Conservation (phyloP, 2,113 vertebrate species). For the Agapornis roseicollis region DNA sequence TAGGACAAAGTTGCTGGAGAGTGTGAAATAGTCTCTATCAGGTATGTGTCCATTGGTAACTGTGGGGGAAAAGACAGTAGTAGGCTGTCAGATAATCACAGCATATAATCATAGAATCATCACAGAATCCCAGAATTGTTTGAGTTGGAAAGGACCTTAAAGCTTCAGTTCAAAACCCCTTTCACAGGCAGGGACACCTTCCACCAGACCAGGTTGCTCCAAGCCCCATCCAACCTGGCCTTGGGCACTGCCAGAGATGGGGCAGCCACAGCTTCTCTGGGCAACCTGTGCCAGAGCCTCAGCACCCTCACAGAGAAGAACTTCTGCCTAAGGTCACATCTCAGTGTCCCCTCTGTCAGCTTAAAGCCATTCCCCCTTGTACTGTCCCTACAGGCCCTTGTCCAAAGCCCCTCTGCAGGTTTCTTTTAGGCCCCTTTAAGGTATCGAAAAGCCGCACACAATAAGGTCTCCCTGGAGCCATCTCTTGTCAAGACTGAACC, state of each 20-base stretch:
- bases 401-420: neutral
- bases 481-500: neutral
- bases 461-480: neutral
- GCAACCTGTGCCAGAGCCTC: too few species aligned
- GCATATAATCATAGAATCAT: neutral
- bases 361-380: too few species aligned
- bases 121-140: neutral
- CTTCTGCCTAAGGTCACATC: too few species aligned
- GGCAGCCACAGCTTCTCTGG: too few species aligned
- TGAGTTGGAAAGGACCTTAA: neutral
- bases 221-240: too few species aligned
- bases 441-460: neutral
- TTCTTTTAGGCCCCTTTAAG: neutral
- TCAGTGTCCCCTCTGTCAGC: too few species aligned
- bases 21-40: neutral
- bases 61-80: neutral
- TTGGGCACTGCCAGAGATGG: too few species aligned
- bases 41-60: neutral
- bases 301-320: too few species aligned
- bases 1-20: neutral
- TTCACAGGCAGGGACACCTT: too few species aligned
- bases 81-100: fast-evolving
- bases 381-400: neutral
- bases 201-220: too few species aligned
- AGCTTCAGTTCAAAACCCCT: too few species aligned